Base-by-base conservation (phyloP, 2,888 invertebrate genomes). In the Clitarchus hookeri region DNA sequence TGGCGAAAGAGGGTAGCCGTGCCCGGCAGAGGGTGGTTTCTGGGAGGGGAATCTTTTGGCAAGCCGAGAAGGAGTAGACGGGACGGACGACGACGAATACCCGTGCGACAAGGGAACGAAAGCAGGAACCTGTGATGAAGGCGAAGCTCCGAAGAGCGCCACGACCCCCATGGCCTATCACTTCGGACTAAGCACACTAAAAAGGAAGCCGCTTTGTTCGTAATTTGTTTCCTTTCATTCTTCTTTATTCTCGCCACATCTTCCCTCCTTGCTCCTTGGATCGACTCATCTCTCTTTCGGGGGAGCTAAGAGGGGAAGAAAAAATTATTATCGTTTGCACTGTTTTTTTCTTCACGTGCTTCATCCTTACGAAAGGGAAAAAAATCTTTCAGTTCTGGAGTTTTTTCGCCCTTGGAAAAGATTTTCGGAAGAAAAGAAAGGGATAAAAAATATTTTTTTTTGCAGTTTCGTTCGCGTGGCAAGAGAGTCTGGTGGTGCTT, bases 151-250 rank as follows among this genome's bases (percentile, higher is more conserved):
- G 48, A 11, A 8, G 48, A 48, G 65, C 0, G n/a, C 12, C 48
- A 48, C 48, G 48, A 12, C 36, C 9, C 13, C 26, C 79, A 25
- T 12, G 13, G 82, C 25, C 82, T 36, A 82, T 82, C 82, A 82
- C 82, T 82, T 82, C 25, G 23, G 82, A 12, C 82, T 36, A 36
- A 82, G 82, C 82, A 26, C 82, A 23, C 36, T 82, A 82, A 65
- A 65, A 65, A 82, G 25, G 82, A 82, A 12, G 44, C 13, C 82
- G 44, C 26, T 82, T 82, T 36, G 82, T 82, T 82, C 82, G 27
- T 82, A 82, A 82, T 82, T 82, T 82, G 82, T 16, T 36, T 82
- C n/a, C 23, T 82, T 82, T 6, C 44, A 12, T 23, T 36, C 65
- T 65, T 23, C 65, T 65, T 65, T 65, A 65, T 65, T 65, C 65